phyloP scores from a whole-genome alignment of 2,113 vertebrate species.

The Solea senegalensis region DNA sequence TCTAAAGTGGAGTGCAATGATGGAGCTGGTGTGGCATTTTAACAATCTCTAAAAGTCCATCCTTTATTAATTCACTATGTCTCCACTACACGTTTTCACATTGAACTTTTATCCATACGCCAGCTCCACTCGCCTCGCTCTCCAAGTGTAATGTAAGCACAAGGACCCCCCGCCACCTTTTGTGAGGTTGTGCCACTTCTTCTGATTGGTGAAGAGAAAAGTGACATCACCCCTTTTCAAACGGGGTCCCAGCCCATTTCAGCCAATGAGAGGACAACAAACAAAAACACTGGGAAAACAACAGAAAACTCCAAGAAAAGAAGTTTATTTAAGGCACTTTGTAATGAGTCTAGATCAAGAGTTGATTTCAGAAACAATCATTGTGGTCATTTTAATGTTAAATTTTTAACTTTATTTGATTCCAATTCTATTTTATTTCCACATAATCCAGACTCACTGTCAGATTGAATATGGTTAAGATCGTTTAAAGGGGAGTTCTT shows the following conservation, averaged over 20 bases:
- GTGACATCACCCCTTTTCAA: constrained; percentile 26
- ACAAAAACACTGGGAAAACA: neutral
- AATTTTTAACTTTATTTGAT: neutral
- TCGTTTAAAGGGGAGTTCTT: neutral
- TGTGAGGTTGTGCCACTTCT: neutral
- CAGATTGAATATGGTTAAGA: neutral
- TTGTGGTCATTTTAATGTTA: neutral
- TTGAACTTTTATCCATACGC: too few relatives aligned
- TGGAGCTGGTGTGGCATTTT: too few relatives aligned
- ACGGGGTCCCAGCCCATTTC: neutral
- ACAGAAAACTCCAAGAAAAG: neutral
- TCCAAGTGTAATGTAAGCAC: neutral
- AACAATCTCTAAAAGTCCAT: too few relatives aligned
- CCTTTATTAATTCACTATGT: too few relatives aligned
- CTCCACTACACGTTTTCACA: too few relatives aligned
- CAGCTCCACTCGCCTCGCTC: too few relatives aligned
- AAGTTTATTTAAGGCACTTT: too few relatives aligned
- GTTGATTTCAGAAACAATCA: too few relatives aligned
- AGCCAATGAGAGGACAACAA: neutral
- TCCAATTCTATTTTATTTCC: neutral
- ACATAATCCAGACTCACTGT: neutral
- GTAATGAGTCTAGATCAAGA: too few relatives aligned
- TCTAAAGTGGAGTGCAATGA: too few relatives aligned
- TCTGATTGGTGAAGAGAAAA: constrained; percentile 17
- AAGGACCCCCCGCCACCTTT: neutral